Evolutionary conservation across 2,888 invertebrate genomes (phyloP).

Genomic region (Monochamus alternatus): DNA sequence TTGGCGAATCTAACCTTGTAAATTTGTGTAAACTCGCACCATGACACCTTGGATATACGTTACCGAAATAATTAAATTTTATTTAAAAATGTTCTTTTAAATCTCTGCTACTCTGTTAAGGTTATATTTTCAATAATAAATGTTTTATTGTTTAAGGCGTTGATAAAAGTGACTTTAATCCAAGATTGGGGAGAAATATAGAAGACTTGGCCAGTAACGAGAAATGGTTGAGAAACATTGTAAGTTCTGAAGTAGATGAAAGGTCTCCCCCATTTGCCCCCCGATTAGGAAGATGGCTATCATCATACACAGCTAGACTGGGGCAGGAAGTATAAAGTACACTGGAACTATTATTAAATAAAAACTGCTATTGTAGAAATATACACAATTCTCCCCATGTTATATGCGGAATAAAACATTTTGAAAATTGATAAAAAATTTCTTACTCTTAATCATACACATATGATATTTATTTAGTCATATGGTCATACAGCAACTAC

Average conservation of each 20-base stretch:
- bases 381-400: background rate
- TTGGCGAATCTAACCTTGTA: too few species aligned
- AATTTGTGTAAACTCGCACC: too few species aligned
- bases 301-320: slow-evolving; percentile 70
- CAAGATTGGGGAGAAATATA: slow-evolving; percentile 72
- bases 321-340: slow-evolving; percentile 59
- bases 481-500: too few species aligned
- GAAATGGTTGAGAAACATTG: slow-evolving; percentile 60
- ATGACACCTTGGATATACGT: too few species aligned
- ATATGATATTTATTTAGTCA: too few species aligned
- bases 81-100: too few species aligned
- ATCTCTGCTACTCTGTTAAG: too few species aligned
- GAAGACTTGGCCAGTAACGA: slow-evolving; percentile 59
- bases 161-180: slow-evolving; percentile 64
- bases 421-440: background rate
- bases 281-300: slow-evolving; percentile 71
- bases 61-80: too few species aligned
- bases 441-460: too few species aligned
- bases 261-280: slow-evolving; percentile 72
- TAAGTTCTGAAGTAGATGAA: slow-evolving; percentile 62
- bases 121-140: too few species aligned
- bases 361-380: slow-evolving; percentile 4
- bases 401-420: background rate
- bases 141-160: too few species aligned
- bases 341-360: background rate